phyloP scores from a whole-genome alignment of 1,140 invertebrate genomes.

The Drosophila carrolli region DNA sequence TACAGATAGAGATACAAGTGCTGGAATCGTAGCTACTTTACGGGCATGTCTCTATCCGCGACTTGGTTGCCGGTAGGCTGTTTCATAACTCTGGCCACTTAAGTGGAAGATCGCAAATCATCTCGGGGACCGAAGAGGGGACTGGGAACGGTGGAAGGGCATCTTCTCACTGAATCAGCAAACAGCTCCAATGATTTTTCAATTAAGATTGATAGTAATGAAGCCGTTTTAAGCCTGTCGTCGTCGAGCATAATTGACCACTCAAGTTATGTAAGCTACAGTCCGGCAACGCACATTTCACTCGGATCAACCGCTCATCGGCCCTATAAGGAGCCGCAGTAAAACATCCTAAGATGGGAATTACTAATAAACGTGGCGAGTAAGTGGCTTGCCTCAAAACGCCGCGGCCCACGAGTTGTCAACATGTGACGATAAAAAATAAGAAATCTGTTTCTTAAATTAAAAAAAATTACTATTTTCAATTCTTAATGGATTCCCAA shows the following conservation, averaged over 20 bases:
- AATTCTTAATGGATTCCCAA: conserved; percentile 3
- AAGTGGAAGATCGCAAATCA: conserved; percentile 64
- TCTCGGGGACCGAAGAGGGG: conserved; percentile 21
- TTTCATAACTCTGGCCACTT: conserved; percentile 76
- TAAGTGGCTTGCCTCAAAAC: conserved; percentile 22
- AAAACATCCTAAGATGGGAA: conserved; percentile 6
- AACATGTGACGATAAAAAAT: too few species aligned
- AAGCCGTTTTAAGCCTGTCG: conserved; percentile 59
- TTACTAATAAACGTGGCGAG: conserved; percentile 46
- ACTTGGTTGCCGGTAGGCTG: conserved; percentile 39
- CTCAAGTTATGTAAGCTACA: conserved; percentile 45
- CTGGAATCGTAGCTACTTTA: conserved; percentile 39
- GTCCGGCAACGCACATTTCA: conserved; percentile 7
- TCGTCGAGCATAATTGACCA: conserved; percentile 56
- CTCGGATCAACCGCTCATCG: not conserved
- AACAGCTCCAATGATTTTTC: conserved; percentile 69
- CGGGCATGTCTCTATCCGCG: conserved; percentile 27
- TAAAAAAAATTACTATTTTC: too few species aligned
- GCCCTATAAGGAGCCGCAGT: conserved; percentile 40
- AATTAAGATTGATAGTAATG: conserved; percentile 82
- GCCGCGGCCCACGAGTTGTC: too few species aligned
- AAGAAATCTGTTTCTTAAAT: too few species aligned
- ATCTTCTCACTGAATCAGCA: conserved; percentile 61
- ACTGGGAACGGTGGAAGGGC: conserved; percentile 15
- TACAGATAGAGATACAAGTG: conserved; percentile 41